phyloP scores from a whole-genome alignment of 2,113 vertebrate genomes.

The Gorilla gorilla region DNA sequence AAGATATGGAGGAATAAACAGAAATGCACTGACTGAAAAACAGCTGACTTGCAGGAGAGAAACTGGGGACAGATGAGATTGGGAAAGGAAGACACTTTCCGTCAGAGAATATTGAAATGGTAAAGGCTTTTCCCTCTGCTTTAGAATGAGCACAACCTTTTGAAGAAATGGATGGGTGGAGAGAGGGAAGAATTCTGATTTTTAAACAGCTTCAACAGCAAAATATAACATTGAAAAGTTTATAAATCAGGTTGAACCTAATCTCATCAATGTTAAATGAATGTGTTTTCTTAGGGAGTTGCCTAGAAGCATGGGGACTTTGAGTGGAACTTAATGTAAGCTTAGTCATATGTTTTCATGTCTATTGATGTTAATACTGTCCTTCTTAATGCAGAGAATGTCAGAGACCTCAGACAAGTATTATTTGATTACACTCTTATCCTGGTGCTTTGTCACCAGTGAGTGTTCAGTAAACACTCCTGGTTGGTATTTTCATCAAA shows the following conservation, averaged over 20 bases:
- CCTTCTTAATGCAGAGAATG: neutral
- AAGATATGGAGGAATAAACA: neutral
- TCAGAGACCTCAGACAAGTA: neutral
- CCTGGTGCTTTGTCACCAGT: neutral
- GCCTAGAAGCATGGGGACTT: neutral
- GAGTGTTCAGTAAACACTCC: constrained; percentile 23
- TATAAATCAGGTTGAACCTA: neutral
- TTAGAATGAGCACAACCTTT: neutral
- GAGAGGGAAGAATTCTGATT: neutral
- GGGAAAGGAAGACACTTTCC: neutral
- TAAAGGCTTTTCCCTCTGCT: neutral
- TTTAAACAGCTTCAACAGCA: neutral
- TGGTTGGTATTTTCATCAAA: constrained; percentile 24
- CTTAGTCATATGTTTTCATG: neutral
- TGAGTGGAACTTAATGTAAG: neutral
- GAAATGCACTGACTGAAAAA: neutral
- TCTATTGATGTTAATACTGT: neutral
- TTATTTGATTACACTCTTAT: constrained; percentile 13
- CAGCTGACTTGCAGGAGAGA: neutral
- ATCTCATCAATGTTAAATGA: constrained; percentile 26
- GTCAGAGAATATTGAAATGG: neutral
- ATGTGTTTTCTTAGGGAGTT: constrained; percentile 17
- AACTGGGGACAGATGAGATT: neutral
- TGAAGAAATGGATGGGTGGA: neutral
- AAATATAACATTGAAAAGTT: neutral